Evolutionary conservation across 2,113 vertebrate genomes (phyloP), one percentile per base, ranked within the genome.

Genomic region (Delphinapterus leucas): DNA sequence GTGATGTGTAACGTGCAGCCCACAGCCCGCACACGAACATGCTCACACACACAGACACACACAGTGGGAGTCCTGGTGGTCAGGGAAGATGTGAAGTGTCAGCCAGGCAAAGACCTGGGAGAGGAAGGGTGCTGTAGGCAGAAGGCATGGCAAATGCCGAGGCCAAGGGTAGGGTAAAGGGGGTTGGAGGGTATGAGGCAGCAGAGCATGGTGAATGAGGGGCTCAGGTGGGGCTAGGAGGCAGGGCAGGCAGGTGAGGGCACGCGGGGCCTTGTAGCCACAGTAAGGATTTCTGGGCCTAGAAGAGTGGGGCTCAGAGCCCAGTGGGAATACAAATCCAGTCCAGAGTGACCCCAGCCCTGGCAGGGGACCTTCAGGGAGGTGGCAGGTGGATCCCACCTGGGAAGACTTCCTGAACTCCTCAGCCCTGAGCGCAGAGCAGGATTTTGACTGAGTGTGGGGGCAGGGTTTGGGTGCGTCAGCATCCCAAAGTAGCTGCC

Each of bases 391-490:
- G 33, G 11, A 49, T 33, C 23, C 55, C 28, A 2, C 65, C 44
- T 18, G 6, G 26, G 38, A 23, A 21, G 55, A 5, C 25, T 53
- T 65, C 60, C 49, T 67, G 36, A 13, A 2, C 0, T 2, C 5
- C 26, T 8, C 36, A 11, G 47, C 44, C 26, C 61, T n/a, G 63
- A n/a, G 47, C 0, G 0, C 21, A 1, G 25, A 67, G 65, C 10
- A 5, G 38, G 26, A 44, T 1, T 74, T 17, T n/a, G 53, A 49
- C 38, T 3, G 31, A 5, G 6, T n/a, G 17, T 3, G 21, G 7
- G 25, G 28, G 1, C 0, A 1, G 14, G 47, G 41, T 14, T 41
- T 9, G 21, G 15, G n/a, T 33, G 11, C 8, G 1, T 12, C n/a
- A 5, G 47, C 20, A 2, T 20, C 60, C 74, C 33, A 10, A 10